A percentile compares a stretch with the other conserved stretches of the same genome.
phyloP scores from a whole-genome alignment of 1,140 invertebrate species.

The Drosophila tsacasi region DNA sequence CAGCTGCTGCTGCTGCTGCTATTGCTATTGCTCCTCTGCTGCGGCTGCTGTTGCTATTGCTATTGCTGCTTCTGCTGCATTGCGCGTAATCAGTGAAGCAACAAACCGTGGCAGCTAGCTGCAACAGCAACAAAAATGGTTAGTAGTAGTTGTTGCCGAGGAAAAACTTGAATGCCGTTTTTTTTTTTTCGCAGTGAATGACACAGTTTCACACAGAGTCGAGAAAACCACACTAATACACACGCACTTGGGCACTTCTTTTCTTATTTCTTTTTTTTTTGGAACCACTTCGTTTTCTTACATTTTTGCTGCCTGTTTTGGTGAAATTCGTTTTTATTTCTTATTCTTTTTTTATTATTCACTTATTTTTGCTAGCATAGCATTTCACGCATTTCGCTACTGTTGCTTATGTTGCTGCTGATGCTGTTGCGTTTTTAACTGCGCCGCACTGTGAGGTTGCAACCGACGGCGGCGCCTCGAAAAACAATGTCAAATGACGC shows the following conservation, averaged over 20 bases:
- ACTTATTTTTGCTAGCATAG: slow-evolving; percentile 34
- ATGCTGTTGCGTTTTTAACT: slow-evolving; percentile 34
- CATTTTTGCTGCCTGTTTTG: slow-evolving; percentile 12
- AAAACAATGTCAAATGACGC: slow-evolving; percentile 54
- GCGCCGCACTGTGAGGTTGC: slow-evolving; percentile 31
- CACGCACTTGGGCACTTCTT: slow-evolving; percentile 31
- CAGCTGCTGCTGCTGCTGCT: slow-evolving; percentile 27
- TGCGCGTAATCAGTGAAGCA: slow-evolving; percentile 83
- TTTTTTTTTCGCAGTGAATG: slow-evolving; percentile 71
- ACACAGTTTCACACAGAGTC: slow-evolving; percentile 68
- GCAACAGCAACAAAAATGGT: slow-evolving; percentile 45
- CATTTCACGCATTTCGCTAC: slow-evolving; percentile 16
- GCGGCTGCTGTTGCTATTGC: slow-evolving; percentile 12
- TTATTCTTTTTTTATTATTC: slow-evolving; percentile 4
- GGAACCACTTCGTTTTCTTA: slow-evolving; percentile 16
- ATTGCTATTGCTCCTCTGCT: slow-evolving; percentile 38
- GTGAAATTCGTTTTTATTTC: slow-evolving; percentile 11
- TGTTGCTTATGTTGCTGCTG: slow-evolving; percentile 12
- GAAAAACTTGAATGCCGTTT: slow-evolving; percentile 73
- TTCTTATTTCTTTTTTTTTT: slow-evolving; percentile 1
- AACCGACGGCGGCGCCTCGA: slow-evolving; percentile 54
- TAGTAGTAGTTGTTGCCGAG: slow-evolving; percentile 44
- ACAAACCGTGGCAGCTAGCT: slow-evolving; percentile 75
- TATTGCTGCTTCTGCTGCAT: slow-evolving; percentile 63
- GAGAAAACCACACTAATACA: slow-evolving; percentile 41